phyloP scores from a whole-genome alignment of 2,113 vertebrate species.

The Dolichotis patagonum region DNA sequence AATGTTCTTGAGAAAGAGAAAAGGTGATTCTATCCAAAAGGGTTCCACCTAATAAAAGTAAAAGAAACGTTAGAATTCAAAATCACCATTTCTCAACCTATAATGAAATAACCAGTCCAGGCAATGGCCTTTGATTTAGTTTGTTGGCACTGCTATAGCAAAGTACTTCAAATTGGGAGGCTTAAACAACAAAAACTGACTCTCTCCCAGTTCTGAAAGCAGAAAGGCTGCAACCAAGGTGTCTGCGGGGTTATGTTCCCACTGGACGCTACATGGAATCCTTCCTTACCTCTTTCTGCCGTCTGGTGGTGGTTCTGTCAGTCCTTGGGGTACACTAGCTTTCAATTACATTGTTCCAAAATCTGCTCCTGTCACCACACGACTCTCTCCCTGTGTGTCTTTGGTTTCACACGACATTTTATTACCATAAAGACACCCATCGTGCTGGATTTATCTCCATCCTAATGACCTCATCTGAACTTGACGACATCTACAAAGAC shows the following conservation, averaged over 20 bases:
- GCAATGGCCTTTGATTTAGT: background rate
- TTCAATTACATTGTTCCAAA: background rate
- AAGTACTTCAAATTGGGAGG: background rate
- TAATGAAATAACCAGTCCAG: background rate
- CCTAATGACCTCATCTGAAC: background rate
- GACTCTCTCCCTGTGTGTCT: background rate
- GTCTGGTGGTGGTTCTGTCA: background rate
- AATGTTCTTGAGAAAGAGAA: conserved; percentile 2
- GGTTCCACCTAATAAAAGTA: background rate
- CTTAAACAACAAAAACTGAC: background rate
- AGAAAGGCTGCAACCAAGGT: background rate
- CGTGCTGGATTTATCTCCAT: background rate
- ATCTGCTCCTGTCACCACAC: background rate
- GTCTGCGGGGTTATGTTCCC: background rate
- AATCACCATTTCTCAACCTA: background rate
- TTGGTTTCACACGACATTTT: background rate
- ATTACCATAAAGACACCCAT: background rate
- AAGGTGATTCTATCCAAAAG: background rate
- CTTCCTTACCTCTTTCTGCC: background rate
- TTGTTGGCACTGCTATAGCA: background rate
- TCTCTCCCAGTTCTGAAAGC: background rate
- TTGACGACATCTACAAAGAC: background rate
- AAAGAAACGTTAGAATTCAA: background rate
- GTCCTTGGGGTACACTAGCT: background rate
- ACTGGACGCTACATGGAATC: background rate